Evolutionary conservation across 2,113 vertebrate genomes (phyloP).

Genomic region (Falcunculus frontatus): DNA sequence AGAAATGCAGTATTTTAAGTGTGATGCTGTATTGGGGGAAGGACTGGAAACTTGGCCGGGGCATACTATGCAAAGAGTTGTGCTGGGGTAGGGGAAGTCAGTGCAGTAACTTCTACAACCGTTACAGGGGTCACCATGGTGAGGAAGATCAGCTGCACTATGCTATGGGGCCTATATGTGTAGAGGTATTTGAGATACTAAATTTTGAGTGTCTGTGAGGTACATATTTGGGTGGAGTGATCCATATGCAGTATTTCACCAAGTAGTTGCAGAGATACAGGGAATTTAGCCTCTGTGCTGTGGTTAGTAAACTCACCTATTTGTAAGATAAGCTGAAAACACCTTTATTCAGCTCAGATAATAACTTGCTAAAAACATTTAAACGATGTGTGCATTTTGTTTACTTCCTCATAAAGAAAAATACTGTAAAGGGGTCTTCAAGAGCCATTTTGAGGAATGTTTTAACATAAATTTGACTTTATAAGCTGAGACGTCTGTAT

Average conservation of each 20-base stretch:
- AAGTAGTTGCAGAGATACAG: background rate
- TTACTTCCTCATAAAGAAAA: background rate
- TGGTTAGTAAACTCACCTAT: background rate
- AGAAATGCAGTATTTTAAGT: background rate
- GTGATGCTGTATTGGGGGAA: background rate
- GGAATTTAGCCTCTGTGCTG: background rate
- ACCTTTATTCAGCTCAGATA: background rate
- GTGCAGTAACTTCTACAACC: background rate
- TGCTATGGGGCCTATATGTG: rapidly evolving
- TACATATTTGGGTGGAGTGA: background rate
- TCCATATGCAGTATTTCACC: background rate
- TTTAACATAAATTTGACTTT: background rate
- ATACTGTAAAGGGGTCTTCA: background rate
- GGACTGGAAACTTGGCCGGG: background rate
- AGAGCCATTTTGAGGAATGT: background rate
- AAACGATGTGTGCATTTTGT: rapidly evolving
- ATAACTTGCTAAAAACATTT: background rate
- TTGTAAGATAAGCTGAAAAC: background rate
- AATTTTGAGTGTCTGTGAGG: background rate
- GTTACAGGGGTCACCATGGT: rapidly evolving
- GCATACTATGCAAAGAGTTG: background rate
- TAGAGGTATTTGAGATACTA: background rate
- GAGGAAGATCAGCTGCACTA: background rate
- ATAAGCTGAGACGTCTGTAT: background rate
- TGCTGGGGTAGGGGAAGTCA: background rate